These are phyloP conservation scores for Acanthococcus lagerstroemiae DNA, from an alignment of 2,888 invertebrate species.

Conservation along the genomic window DNA sequence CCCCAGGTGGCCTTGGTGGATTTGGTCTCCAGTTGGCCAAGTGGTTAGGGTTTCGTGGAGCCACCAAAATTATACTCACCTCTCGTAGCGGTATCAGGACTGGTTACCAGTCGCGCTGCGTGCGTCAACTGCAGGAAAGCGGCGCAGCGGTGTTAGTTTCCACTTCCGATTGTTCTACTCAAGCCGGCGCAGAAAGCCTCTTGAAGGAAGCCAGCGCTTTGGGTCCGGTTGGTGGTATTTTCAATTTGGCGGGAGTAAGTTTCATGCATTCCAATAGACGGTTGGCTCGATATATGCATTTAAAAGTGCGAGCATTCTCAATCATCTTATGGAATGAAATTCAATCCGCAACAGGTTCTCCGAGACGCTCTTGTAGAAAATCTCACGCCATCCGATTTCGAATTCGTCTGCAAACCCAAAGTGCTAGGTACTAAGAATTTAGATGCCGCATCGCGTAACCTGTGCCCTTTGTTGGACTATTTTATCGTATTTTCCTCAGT, in stretches of 20 bases:
- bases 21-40: slow-evolving; percentile 89
- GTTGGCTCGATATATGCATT: too few relatives aligned
- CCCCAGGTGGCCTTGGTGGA: slow-evolving; percentile 74
- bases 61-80: slow-evolving; percentile 70
- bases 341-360: slow-evolving; percentile 48
- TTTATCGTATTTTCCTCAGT: slow-evolving; percentile 96
- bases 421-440: slow-evolving; percentile 71
- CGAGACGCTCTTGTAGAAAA: slow-evolving; percentile 81
- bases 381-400: slow-evolving; percentile 68
- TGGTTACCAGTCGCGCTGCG: slow-evolving; percentile 83
- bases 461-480: slow-evolving; percentile 74
- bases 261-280: too few relatives aligned
- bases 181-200: slow-evolving; percentile 42
- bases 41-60: slow-evolving; percentile 83
- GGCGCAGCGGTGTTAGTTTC: slow-evolving; percentile 45
- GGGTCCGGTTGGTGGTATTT: slow-evolving; percentile 62
- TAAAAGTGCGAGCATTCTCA: not conserved
- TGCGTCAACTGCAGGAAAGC: slow-evolving; percentile 53
- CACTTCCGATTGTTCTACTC: slow-evolving; percentile 42
- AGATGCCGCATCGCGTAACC: slow-evolving; percentile 64
- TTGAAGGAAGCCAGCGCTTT: slow-evolving; percentile 41
- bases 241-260: slow-evolving; percentile 81
- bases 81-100: slow-evolving; percentile 82
- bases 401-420: slow-evolving; percentile 74
- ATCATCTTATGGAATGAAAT: not conserved